Conservation (phyloP, 2,888 invertebrate genomes). For the Choreutis nemorana region DNA sequence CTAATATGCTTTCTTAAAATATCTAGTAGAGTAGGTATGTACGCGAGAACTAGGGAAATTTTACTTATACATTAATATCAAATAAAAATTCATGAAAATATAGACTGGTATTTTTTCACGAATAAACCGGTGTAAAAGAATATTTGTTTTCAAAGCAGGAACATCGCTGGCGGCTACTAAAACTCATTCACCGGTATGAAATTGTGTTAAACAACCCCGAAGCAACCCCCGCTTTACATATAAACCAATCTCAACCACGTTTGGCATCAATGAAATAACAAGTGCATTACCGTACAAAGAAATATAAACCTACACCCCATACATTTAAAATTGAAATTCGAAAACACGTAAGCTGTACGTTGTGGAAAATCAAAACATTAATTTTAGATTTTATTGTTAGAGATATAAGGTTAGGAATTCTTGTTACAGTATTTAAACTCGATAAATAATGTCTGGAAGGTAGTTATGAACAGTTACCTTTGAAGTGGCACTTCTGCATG, state of each 20-base stretch:
- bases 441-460: too few species aligned
- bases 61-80: too few species aligned
- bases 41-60: too few species aligned
- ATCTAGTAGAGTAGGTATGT: too few species aligned
- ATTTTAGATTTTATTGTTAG: background rate
- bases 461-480: slow-evolving; percentile 51
- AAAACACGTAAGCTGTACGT: too few species aligned
- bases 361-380: too few species aligned
- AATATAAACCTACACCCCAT: background rate
- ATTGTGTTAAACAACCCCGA: slow-evolving; percentile 50
- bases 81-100: too few species aligned
- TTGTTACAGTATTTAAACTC: too few species aligned
- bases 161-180: slow-evolving; percentile 63
- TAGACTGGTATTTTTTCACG: too few species aligned
- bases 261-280: background rate
- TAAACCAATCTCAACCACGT: slow-evolving; percentile 33
- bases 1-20: too few species aligned
- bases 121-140: too few species aligned
- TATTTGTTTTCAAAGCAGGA: slow-evolving; percentile 16
- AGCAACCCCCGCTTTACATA: slow-evolving; percentile 33
- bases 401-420: background rate
- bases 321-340: slow-evolving; percentile 1
- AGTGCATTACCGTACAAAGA: background rate
- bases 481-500: slow-evolving; percentile 66
- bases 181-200: slow-evolving; percentile 63